Evolutionary conservation across 1,140 invertebrate genomes (phyloP), one percentile per base, ranked within the genome.

Genomic region (Euwallacea fornicatus): DNA sequence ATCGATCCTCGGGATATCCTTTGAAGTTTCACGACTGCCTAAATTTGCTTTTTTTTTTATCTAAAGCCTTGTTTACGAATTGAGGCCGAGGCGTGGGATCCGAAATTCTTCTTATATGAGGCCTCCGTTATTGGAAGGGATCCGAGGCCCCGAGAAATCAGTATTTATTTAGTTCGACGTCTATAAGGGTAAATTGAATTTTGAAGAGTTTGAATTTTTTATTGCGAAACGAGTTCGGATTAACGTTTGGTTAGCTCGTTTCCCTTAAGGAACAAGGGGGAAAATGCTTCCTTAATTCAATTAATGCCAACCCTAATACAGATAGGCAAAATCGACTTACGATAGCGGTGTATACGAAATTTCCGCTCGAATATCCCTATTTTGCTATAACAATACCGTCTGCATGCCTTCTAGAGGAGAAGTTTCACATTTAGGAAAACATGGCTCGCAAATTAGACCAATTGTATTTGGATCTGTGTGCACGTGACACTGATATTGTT

Each of bases 1-100:
- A 64, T 64, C 62, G 21, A 64, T 64, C 8, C 62, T 10, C 2
- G 62, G 53, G 33, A 64, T 21, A 50, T 53, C 46, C 62, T 64
- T 64, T 64, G 62, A 64, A 16, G 44, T 64, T 63, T 16, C 13
- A 15, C 11, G 41, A 64, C 13, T 47, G 62, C 46, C 62, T 53
- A 64, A 64, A 64, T 64, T 64, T 53, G 62, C 62, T 64, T 53
- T 63, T 50, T 46, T 46, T 50, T 64, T 53, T 64, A 64, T 64
- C 62, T 64, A 47, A 50, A 64, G 33, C 21, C 13, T 53, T 64
- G 62, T 64, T 64, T 64, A 64, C 62, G 62, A 46, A 62, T 33
- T 33, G 21, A 33, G 9, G 46, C 13, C 44, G 46, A 33, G 21
- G 16, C 7, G 41, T 46, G 42, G 44, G 62, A 50, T 50, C 62